Conservation (phyloP, 2,113 vertebrate genomes). For the Melospiza melodia region DNA sequence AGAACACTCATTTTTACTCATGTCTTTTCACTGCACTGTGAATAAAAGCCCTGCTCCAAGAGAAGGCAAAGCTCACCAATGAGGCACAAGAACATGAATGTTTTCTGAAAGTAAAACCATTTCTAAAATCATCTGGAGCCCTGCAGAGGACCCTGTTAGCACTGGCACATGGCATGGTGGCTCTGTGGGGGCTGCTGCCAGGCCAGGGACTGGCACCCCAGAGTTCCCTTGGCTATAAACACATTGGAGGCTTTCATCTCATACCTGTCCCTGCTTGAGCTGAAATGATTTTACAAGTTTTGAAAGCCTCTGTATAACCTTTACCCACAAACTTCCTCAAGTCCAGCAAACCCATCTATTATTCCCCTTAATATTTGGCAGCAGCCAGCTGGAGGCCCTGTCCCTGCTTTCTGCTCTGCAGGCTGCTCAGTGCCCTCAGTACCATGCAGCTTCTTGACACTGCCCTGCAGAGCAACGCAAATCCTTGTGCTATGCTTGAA, state of each 20-base stretch:
- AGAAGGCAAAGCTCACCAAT: neutral
- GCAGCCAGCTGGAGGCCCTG: neutral
- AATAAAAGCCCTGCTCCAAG: neutral
- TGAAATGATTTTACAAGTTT: neutral
- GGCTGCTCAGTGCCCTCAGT: neutral
- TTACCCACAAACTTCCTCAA: neutral
- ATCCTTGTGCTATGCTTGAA: neutral
- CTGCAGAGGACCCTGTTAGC: neutral
- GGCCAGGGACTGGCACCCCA: fast-evolving
- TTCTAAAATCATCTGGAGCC: neutral
- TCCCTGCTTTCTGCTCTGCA: neutral
- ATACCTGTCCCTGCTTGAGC: neutral
- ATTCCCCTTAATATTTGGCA: neutral
- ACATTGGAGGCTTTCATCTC: neutral
- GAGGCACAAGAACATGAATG: fast-evolving
- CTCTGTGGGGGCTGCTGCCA: neutral
- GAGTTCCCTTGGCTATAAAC: neutral
- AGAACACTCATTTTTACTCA: neutral
- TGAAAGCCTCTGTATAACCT: neutral
- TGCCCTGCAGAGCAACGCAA: neutral
- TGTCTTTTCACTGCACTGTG: neutral
- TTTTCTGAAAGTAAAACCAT: neutral
- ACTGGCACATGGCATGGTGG: fast-evolving
- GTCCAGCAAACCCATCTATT: neutral
- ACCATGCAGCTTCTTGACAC: fast-evolving